Percentiles rank a stretch among this genome's conserved stretches.
Evolutionary conservation across 1,140 invertebrate species (phyloP).

Genomic region (Drosophila kanapiae): DNA sequence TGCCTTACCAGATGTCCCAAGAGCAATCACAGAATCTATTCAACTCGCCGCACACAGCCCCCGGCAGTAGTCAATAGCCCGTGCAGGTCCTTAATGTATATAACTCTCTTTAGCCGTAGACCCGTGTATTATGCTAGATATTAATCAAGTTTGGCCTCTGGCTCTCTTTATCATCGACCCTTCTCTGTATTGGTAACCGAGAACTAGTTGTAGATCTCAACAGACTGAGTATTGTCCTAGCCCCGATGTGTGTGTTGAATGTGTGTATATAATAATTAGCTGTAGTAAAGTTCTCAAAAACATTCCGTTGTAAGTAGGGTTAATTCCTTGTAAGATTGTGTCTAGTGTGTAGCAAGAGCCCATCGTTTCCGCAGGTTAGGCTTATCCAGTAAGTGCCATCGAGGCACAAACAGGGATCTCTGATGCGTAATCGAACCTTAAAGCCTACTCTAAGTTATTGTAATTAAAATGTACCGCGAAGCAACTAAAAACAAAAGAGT

Average conservation of each 20-base stretch:
- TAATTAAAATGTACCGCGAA: slow-evolving; percentile 19
- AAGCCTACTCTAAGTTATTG: slow-evolving; percentile 32
- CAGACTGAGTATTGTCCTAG: slow-evolving; percentile 74
- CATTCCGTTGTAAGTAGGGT: slow-evolving; percentile 13
- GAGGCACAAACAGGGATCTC: slow-evolving; percentile 64
- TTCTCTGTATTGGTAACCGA: slow-evolving; percentile 18
- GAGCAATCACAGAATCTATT: slow-evolving; percentile 82
- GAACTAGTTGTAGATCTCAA: slow-evolving; percentile 78
- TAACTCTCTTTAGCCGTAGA: slow-evolving; percentile 36
- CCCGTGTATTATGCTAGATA: slow-evolving; percentile 39
- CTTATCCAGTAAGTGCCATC: slow-evolving; percentile 70
- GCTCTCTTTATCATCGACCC: slow-evolving; percentile 60
- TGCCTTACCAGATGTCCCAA: slow-evolving; percentile 80
- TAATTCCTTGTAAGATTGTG: slow-evolving; percentile 13
- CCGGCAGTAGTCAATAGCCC: slow-evolving; percentile 62
- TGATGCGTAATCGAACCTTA: slow-evolving; percentile 62
- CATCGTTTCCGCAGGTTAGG: slow-evolving; percentile 62
- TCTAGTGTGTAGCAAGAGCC: slow-evolving; percentile 37
- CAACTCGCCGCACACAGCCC: slow-evolving; percentile 63
- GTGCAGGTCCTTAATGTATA: slow-evolving; percentile 4
- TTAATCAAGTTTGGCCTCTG: slow-evolving; percentile 43
- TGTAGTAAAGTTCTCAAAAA: slow-evolving; percentile 63
- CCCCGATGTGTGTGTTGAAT: slow-evolving; percentile 12
- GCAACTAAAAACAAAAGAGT: slow-evolving; percentile 7
- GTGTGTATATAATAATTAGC: neutral